Evolutionary conservation across 2,888 invertebrate species (phyloP).

Genomic region (Dimorphilus gyrociliatus): DNA sequence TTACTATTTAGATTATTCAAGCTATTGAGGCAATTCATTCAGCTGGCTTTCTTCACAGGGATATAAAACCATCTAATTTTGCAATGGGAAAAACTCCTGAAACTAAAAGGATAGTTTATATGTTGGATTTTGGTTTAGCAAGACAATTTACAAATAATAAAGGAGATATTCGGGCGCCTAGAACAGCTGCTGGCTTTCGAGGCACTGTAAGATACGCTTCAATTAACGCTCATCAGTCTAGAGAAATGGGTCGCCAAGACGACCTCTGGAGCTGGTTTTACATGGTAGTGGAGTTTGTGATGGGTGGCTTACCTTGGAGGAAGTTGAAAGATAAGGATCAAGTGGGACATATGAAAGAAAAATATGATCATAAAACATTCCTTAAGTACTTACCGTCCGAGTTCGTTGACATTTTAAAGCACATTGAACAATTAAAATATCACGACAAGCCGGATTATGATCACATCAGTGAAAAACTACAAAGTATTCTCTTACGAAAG

Average conservation of each 20-base stretch:
- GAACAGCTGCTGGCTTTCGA: constrained; percentile 92
- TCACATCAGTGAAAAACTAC: too few species aligned
- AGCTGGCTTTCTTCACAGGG: constrained; percentile 93
- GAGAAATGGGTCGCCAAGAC: constrained; percentile 44
- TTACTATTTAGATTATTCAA: constrained; percentile 63
- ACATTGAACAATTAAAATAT: constrained; percentile 78
- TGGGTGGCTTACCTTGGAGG: constrained; percentile 2
- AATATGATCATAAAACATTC: constrained; percentile 74
- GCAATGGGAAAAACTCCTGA: constrained; percentile 84
- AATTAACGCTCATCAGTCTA: constrained; percentile 94
- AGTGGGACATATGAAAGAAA: constrained; percentile 43
- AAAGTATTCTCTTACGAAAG: too few species aligned
- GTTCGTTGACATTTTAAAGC: constrained; percentile 74
- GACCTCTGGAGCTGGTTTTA: constrained; percentile 4
- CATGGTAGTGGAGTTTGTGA: constrained; percentile 3
- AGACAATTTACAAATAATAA: constrained; percentile 86
- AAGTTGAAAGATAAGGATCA: constrained; percentile 3
- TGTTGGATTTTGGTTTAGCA: constrained; percentile 97
- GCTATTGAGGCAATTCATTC: constrained; percentile 95
- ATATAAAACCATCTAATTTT: constrained; percentile 99
- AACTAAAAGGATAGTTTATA: constrained; percentile 71
- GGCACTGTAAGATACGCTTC: constrained; percentile 94
- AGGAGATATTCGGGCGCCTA: constrained; percentile 84
- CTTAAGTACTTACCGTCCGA: constrained; percentile 84
- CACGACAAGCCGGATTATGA: constrained; percentile 88